Evolutionary conservation across 92 coral and sea anemone species (phyloP).

Genomic region (Paragorgia papillata): DNA sequence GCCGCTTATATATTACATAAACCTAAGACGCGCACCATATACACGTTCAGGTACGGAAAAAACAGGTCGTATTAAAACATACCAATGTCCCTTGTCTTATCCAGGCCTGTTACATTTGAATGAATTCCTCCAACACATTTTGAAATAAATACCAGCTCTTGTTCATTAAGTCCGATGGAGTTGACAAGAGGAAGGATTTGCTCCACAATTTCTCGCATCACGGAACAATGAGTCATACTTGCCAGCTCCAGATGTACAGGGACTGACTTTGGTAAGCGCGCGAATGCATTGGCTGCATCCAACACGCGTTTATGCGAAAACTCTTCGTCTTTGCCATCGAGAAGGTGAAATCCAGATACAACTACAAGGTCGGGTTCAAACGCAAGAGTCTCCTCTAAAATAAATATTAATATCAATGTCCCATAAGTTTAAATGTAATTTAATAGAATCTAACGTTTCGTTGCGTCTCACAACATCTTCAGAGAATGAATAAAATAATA

Average conservation of each 20-base stretch:
- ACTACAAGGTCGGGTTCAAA: constrained; percentile 70
- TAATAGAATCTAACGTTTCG: too few relatives aligned
- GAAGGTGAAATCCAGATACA: constrained; percentile 84
- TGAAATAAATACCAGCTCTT: constrained; percentile 65
- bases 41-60: too few relatives aligned
- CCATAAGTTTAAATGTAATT: too few relatives aligned
- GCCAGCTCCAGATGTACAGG: constrained; percentile 96
- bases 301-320: constrained; percentile 48
- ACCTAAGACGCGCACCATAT: too few relatives aligned
- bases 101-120: constrained; percentile 3
- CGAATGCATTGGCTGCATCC: constrained; percentile 18
- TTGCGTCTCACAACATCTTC: too few relatives aligned
- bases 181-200: constrained; percentile 79
- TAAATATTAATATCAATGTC: too few relatives aligned
- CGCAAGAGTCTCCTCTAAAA: constrained; percentile 51
- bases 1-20: too few relatives aligned
- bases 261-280: constrained; percentile 45
- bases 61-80: too few relatives aligned
- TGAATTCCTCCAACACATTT: constrained; percentile 32
- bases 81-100: constrained; percentile 23
- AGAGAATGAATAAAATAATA: too few relatives aligned
- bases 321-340: constrained; percentile 70
- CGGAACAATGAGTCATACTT: constrained; percentile 77
- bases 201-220: constrained; percentile 71
- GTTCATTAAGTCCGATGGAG: constrained; percentile 94